Conservation (phyloP, 2,888 invertebrate species). For the Schizotus pectinicornis region DNA sequence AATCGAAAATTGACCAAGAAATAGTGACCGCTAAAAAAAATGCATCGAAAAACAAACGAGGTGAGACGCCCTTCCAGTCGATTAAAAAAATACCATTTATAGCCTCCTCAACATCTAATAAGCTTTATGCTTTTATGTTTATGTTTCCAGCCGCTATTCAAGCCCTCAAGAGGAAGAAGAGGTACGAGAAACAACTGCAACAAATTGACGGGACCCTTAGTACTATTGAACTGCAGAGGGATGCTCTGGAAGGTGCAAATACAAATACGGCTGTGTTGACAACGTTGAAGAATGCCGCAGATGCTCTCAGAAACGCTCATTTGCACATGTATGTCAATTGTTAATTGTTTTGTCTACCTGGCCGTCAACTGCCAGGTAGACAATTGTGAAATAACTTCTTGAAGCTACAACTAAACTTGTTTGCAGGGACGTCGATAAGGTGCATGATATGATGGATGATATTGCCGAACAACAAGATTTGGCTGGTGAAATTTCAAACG, state of each 20-base stretch:
- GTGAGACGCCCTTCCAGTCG: too few relatives aligned
- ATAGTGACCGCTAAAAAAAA: constrained; percentile 84
- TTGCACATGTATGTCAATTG: constrained; percentile 86
- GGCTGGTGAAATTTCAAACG: constrained; percentile 95
- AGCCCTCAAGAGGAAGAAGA: constrained; percentile 94
- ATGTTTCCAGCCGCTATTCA: constrained; percentile 80
- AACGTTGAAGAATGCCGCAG: constrained; percentile 94
- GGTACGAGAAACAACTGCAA: constrained; percentile 92
- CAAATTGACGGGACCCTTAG: constrained; percentile 97
- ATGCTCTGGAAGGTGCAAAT: constrained; percentile 94
- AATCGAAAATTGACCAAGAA: constrained; percentile 91
- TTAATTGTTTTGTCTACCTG: too few relatives aligned
- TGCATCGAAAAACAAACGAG: constrained; percentile 94
- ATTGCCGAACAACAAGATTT: constrained; percentile 98
- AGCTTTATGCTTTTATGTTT: neutral
- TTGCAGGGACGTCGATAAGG: constrained; percentile 91
- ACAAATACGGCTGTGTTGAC: constrained; percentile 96
- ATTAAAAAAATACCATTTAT: too few relatives aligned
- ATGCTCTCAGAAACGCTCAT: constrained; percentile 94
- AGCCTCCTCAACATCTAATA: neutral
- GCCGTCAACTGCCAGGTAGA: too few relatives aligned
- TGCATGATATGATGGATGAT: constrained; percentile 99
- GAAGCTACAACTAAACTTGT: constrained; percentile 1
- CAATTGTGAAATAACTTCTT: neutral
- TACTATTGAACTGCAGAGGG: constrained; percentile 95